Evolutionary conservation across 2,888 invertebrate species (phyloP).

Genomic region (Eupithecia subumbrata): DNA sequence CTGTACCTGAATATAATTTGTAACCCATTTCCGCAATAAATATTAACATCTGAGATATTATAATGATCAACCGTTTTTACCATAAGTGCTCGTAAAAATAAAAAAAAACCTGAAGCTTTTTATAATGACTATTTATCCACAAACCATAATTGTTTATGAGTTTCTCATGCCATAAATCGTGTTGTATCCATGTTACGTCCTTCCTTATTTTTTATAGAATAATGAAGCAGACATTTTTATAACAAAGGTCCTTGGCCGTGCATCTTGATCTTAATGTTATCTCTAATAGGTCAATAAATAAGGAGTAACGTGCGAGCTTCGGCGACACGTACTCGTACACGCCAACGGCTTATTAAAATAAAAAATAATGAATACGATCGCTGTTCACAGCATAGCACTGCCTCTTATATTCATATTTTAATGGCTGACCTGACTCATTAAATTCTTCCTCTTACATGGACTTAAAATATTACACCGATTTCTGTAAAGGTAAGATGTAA

Average conservation of each 20-base stretch:
- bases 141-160: conserved; percentile 29
- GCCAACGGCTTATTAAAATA: conserved; percentile 78
- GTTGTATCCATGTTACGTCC: conserved; percentile 64
- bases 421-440: conserved; percentile 59
- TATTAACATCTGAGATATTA: neutral
- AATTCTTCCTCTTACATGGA: conserved; percentile 49
- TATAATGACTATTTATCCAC: conserved; percentile 15
- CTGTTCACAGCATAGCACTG: conserved; percentile 69
- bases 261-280: conserved; percentile 84
- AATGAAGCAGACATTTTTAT: conserved; percentile 84
- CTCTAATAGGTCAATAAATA: conserved; percentile 85
- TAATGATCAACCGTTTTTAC: neutral
- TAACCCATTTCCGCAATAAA: neutral
- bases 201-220: conserved; percentile 78
- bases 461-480: conserved; percentile 43
- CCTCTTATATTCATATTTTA: conserved; percentile 74
- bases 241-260: conserved; percentile 84
- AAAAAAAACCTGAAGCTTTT: conserved; percentile 19
- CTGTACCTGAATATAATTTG: neutral
- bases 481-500: conserved; percentile 39
- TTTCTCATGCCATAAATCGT: conserved; percentile 36
- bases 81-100: neutral
- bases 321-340: conserved; percentile 79
- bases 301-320: conserved; percentile 82
- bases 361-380: conserved; percentile 72